Evolutionary conservation across 2,113 vertebrate species (phyloP), one percentile per base, ranked within the genome.

Genomic region (Nipponia nippon): DNA sequence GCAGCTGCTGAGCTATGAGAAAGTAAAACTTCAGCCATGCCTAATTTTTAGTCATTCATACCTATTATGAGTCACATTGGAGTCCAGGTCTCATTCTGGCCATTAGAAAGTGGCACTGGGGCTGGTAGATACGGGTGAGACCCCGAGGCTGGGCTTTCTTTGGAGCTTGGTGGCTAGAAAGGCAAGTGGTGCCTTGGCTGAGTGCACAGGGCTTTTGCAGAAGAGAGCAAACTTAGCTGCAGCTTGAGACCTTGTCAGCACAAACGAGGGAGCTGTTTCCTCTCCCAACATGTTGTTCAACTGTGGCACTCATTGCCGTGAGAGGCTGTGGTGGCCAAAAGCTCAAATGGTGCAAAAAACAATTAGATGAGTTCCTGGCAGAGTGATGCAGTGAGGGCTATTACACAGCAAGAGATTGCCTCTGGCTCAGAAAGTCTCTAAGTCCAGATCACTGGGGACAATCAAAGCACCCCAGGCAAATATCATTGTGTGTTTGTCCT

Each of bases 141-240:
- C 10, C 52, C 13, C 1, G 1, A 17, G n/a, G 46, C 56, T 67
- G 50, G 19, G 21, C 49, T 90, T 52, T 8, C 34, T 76, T 76
- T 61, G 40, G 18, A 71, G 49, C 38, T 11, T 40, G 61, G 32
- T 58, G 29, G 36, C 12, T 16, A 62, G 36, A 11, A 53, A 53
- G 58, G 50, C 22, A 23, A 34, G 49, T 8, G 22, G 11, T 50
- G 56, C 32, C 46, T 29, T 70, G 34, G 23, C 36, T 65, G 59
- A 49, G 34, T 7, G 30, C 36, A 25, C 0, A 0, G 16, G 32
- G 40, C 7, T n/a, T 66, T 9, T 52, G 36, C 53, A 73, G 83
- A 20, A 32, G 16, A 53, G 10, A 58, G 3, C 0, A 1, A 78
- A 9, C 23, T 58, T 44, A 42, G 42, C 26, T 89, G 87, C 56